phyloP scores from a whole-genome alignment of 30 jellyfish, hydroid and myxozoan species.

The Aurelia aurita region DNA sequence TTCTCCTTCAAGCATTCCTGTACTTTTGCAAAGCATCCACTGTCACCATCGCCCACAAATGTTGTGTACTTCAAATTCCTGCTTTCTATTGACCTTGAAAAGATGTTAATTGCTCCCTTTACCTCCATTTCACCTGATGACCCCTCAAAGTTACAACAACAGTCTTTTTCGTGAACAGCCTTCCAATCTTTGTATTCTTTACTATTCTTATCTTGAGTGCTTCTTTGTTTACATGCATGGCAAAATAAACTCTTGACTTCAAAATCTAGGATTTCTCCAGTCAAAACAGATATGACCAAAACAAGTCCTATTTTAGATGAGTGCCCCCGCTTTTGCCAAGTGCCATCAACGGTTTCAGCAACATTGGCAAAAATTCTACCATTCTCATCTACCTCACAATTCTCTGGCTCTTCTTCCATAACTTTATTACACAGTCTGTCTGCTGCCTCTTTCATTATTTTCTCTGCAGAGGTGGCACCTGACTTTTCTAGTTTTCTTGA shows the following conservation, averaged over 20 bases:
- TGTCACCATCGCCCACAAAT: constrained; percentile 66
- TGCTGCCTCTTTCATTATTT: constrained; percentile 33
- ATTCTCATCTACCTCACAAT: constrained; percentile 6
- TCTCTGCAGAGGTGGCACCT: too few species aligned
- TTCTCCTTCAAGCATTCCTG: constrained; percentile 18
- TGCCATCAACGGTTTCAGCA: constrained; percentile 66
- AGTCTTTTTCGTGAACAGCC: too few species aligned
- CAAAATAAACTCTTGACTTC: constrained; percentile 23
- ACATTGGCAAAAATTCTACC: constrained; percentile 44
- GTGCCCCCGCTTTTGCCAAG: constrained; percentile 72
- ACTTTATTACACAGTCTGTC: constrained; percentile 3
- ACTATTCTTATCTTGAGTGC: neutral
- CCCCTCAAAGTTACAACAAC: too few species aligned
- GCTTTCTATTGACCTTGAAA: constrained; percentile 16
- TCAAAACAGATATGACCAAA: constrained; percentile 34
- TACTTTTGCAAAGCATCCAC: constrained; percentile 56
- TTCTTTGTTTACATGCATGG: constrained; percentile 50
- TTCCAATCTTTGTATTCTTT: neutral
- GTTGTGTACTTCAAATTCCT: constrained; percentile 17
- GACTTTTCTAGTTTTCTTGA: too few species aligned
- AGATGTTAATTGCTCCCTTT: constrained; percentile 32
- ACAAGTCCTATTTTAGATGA: constrained; percentile 51
- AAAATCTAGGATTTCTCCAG: constrained; percentile 70
- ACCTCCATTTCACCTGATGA: too few species aligned
- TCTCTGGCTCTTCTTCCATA: constrained; percentile 26